phyloP scores from a whole-genome alignment of 2,888 invertebrate species.

The Boloria selene region DNA sequence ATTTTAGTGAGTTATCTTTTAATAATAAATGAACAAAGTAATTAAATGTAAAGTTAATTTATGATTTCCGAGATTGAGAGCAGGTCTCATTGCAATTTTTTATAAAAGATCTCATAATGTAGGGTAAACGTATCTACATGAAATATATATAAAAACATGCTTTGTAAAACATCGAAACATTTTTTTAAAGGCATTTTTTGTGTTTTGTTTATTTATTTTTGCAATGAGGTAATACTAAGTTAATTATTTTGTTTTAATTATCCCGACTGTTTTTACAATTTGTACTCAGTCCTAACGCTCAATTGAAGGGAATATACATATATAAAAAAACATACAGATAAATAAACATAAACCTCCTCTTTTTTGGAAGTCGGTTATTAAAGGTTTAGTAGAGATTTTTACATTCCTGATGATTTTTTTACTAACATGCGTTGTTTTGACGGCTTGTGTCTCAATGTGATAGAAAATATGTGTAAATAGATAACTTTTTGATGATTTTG shows the following conservation, averaged over 20 bases:
- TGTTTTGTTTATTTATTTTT: conserved; percentile 10
- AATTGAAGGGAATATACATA: background rate
- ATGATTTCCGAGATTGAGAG: conserved; percentile 9
- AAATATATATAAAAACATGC: background rate
- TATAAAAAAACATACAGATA: no score
- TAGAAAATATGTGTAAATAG: conserved; percentile 61
- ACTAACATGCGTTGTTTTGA: conserved; percentile 18
- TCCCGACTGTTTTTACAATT: background rate
- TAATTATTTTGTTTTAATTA: background rate
- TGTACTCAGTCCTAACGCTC: conserved; percentile 1
- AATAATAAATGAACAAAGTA: conserved; percentile 2
- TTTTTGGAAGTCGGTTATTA: background rate
- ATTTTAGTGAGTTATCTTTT: background rate
- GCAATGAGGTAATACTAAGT: background rate
- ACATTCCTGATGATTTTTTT: conserved; percentile 33
- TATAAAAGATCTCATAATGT: conserved; percentile 15
- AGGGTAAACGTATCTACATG: background rate
- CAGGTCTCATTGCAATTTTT: conserved; percentile 1
- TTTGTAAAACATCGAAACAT: background rate
- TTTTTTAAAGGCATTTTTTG: conserved; percentile 9
- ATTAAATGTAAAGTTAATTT: background rate
- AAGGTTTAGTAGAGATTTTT: conserved; percentile 17
- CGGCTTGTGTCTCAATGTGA: conserved; percentile 50
- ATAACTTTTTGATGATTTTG: conserved; percentile 54
- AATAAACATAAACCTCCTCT: no score